Evolutionary conservation across 2,797 vertebrate genomes (phyloP).

Genomic region (Parambassis ranga): DNA sequence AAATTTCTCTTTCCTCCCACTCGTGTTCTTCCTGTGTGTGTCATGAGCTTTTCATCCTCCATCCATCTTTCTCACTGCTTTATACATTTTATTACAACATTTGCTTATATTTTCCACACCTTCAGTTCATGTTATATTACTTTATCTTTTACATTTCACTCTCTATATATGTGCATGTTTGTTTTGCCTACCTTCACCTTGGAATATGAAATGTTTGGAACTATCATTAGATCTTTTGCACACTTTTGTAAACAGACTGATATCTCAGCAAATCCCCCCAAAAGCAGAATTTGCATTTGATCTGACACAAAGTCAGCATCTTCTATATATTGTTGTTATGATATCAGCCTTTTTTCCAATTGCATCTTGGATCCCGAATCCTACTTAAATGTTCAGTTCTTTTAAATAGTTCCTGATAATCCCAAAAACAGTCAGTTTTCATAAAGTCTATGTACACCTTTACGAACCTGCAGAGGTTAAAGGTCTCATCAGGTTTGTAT

Average conservation of each 20-base stretch:
- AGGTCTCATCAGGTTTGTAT: not conserved
- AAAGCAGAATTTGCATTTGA: not conserved
- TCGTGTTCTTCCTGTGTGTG: constrained; percentile 46
- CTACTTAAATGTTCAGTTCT: no score
- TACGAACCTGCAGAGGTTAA: not conserved
- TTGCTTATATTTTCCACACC: not conserved
- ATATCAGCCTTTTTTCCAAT: no score
- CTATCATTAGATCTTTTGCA: not conserved
- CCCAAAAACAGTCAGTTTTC: no score
- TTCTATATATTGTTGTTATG: no score
- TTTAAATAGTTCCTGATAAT: no score
- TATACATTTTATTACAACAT: not conserved
- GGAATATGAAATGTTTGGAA: constrained; percentile 18
- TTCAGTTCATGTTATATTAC: constrained; percentile 3
- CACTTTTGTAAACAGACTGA: not conserved
- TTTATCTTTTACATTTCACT: not conserved
- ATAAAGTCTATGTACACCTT: no score
- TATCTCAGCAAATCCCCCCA: not conserved
- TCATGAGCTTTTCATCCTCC: constrained; percentile 11
- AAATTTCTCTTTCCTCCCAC: constrained; percentile 80
- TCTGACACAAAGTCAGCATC: not conserved
- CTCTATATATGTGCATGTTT: not conserved
- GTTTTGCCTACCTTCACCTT: not conserved
- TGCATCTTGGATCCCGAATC: no score
- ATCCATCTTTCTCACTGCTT: constrained; percentile 16